Base-by-base conservation (phyloP, 2,888 invertebrate genomes). In the Drosophila seclusa region DNA sequence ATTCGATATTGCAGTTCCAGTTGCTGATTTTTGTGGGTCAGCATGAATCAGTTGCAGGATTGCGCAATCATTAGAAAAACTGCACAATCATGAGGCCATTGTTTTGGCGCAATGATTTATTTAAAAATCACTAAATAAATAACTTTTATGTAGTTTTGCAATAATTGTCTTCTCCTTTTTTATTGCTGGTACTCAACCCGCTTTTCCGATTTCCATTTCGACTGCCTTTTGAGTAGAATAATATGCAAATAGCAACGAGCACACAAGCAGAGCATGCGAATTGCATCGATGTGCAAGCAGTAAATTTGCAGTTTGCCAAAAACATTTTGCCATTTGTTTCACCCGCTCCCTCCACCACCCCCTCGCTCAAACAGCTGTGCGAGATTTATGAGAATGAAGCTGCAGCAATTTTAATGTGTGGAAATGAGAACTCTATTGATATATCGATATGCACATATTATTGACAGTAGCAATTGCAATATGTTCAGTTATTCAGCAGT, bases 301-400 rank as follows among this genome's bases (percentile, higher is more conserved):
- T 84, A 84, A 84, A 84, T 83, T 83, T 84, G 88, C 88, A 85
- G 83, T 86, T 85, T 83, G 83, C 80, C 87, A 85, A 85, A 85
- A 88, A 86, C 80, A 86, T 85, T 85, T 83, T 75, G 72, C 86
- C 81, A 86, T 85, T 86, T 83, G 78, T 78, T 68, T 61, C 52
- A 50, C 42, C 31, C 34, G 27, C n/a, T 24, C n/a, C 36, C 1
- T 3, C 5, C 50, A 13, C 4, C 38, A 13, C 3, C 2, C 18
- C n/a, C 18, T 18, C 24, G 16, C 58, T 18, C 18, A 10, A 21
- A 7, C 62, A 49, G 29, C 8, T 71, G 62, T 40, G 38, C 24
- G 53, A 65, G 76, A 88, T 88, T 88, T 85, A 85, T 86, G 78
- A 61, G 55, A 61, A 73, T 40, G 65, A 68, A 69, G 68, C 73